phyloP scores from a whole-genome alignment of 2,888 invertebrate genomes.

The Diogma glabrata region DNA sequence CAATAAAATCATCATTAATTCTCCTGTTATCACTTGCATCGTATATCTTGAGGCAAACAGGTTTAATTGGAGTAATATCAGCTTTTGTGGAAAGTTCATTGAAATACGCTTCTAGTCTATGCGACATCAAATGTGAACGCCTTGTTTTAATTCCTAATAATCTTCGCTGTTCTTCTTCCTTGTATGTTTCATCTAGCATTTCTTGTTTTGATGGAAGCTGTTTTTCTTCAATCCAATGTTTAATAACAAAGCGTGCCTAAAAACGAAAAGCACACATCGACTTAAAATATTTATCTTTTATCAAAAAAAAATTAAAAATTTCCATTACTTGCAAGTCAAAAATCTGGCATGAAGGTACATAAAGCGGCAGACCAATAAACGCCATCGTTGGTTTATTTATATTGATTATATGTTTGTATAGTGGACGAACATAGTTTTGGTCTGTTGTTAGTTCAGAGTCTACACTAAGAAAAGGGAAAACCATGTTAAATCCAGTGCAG shows the following conservation, averaged over 20 bases:
- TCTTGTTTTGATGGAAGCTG: slow-evolving; percentile 47
- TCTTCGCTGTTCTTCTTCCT: slow-evolving; percentile 47
- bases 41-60: slow-evolving; percentile 59
- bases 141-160: slow-evolving; percentile 51
- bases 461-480: slow-evolving; percentile 59
- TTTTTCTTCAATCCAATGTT: slow-evolving; percentile 49
- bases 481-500: slow-evolving; percentile 64
- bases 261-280: no score
- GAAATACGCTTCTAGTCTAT: slow-evolving; percentile 53
- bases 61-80: slow-evolving; percentile 47
- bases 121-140: slow-evolving; percentile 69
- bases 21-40: slow-evolving; percentile 50
- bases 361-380: slow-evolving; percentile 70
- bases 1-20: slow-evolving; percentile 48
- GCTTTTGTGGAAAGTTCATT: slow-evolving; percentile 51
- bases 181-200: slow-evolving; percentile 50
- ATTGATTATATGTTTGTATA: slow-evolving; percentile 79
- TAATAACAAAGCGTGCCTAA: slow-evolving; percentile 55
- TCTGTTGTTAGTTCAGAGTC: slow-evolving; percentile 58
- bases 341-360: slow-evolving; percentile 72
- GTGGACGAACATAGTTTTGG: slow-evolving; percentile 66
- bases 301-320: no score
- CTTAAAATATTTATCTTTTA: no score
- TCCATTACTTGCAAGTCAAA: no score
- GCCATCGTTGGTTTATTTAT: slow-evolving; percentile 66